phyloP scores from a whole-genome alignment of 2,888 invertebrate genomes.

The Synergus laeviventris region DNA sequence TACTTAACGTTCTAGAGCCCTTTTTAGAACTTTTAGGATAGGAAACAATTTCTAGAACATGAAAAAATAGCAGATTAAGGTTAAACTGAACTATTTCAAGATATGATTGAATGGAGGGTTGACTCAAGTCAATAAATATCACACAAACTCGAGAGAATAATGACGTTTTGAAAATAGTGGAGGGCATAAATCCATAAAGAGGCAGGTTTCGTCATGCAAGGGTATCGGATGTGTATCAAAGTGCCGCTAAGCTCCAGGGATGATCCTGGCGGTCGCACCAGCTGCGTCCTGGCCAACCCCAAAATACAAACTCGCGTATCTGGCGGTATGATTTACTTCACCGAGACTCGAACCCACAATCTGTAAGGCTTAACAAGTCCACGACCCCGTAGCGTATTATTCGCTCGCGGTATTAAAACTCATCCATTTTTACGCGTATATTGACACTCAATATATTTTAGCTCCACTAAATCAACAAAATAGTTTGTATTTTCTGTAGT shows the following conservation, averaged over 20 bases:
- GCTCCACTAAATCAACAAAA: constrained; percentile 11
- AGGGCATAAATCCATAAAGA: constrained; percentile 32
- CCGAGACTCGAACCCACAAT: constrained; percentile 70
- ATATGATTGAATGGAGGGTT: constrained; percentile 7
- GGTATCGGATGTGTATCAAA: constrained; percentile 63
- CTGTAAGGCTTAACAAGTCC: constrained; percentile 72
- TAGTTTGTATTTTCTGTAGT: neutral
- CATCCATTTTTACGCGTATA: constrained; percentile 63
- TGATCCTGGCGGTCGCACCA: constrained; percentile 66
- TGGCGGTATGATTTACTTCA: constrained; percentile 71
- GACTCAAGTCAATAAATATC: constrained; percentile 27
- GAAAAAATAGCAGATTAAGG: neutral
- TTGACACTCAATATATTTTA: constrained; percentile 48
- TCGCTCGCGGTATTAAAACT: constrained; percentile 69
- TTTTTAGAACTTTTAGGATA: neutral
- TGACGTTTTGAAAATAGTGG: constrained; percentile 27
- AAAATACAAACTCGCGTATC: constrained; percentile 62
- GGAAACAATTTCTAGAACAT: too few species aligned
- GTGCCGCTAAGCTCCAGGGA: constrained; percentile 69
- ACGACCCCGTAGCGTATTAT: constrained; percentile 53
- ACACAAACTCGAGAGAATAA: constrained; percentile 17
- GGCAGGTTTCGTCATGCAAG: constrained; percentile 42
- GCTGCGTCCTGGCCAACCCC: constrained; percentile 65
- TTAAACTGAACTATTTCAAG: neutral
- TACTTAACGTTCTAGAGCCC: constrained; percentile 39